Percentiles rank a stretch among this genome's conserved stretches.
Evolutionary conservation across 37 sponge, comb jelly and placozoan genomes (phyloP).

Genomic region (Chondrosia reniformis): DNA sequence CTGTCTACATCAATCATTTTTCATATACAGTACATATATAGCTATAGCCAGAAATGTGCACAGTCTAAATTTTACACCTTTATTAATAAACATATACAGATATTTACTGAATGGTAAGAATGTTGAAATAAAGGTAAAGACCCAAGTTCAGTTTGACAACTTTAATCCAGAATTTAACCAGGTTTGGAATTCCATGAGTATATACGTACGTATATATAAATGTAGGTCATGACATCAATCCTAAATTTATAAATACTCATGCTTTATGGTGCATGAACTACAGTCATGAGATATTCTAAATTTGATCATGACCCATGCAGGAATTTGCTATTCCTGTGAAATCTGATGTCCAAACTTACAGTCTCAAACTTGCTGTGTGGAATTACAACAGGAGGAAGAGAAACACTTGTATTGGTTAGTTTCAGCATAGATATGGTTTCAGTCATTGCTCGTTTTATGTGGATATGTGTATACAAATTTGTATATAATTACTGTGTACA

Average conservation of each 20-base stretch:
- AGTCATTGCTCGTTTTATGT: too few species aligned
- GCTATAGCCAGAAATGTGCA: too few species aligned
- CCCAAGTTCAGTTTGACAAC: neutral
- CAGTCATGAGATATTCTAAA: neutral
- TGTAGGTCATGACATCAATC: neutral
- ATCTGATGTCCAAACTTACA: neutral
- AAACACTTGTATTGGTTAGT: neutral
- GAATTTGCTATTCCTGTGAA: neutral
- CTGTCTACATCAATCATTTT: too few species aligned
- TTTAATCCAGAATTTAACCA: slow-evolving; percentile 10
- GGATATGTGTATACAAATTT: too few species aligned
- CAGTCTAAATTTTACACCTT: too few species aligned
- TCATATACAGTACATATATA: too few species aligned
- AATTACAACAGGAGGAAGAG: neutral
- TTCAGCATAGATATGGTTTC: too few species aligned
- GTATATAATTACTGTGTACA: too few species aligned
- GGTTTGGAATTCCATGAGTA: neutral
- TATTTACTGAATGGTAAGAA: neutral
- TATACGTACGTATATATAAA: neutral
- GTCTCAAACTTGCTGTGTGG: slow-evolving; percentile 17
- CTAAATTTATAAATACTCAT: neutral
- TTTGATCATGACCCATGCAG: neutral
- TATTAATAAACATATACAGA: neutral
- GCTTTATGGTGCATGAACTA: neutral
- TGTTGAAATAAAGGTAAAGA: slow-evolving; percentile 6